These are phyloP conservation scores for Microtus pennsylvanicus DNA, from an alignment of 2,113 vertebrate genomes.

Conservation along the genomic window DNA sequence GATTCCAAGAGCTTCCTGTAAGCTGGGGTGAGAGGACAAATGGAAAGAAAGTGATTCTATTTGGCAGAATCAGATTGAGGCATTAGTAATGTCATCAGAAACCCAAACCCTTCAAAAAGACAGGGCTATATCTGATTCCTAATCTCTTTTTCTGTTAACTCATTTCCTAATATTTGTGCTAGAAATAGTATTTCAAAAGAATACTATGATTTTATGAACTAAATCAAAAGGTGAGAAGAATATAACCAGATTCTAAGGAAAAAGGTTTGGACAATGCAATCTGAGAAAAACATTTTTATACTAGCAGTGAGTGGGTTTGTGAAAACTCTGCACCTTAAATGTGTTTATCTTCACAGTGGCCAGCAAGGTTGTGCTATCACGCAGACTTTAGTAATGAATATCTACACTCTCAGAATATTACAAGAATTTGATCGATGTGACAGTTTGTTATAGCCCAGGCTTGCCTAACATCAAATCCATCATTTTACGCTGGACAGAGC, in stretches of 20 bases:
- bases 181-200: slow-evolving; percentile 25
- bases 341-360: neutral
- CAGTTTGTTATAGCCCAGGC: neutral
- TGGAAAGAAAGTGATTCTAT: neutral
- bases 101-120: neutral
- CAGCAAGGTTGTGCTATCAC: neutral
- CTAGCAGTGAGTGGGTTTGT: neutral
- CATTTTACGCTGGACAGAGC: neutral
- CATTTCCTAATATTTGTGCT: slow-evolving; percentile 39
- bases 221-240: slow-evolving; percentile 44
- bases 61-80: slow-evolving; percentile 8
- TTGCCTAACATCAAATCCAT: slow-evolving; percentile 6
- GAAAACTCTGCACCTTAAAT: neutral
- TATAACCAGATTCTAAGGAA: slow-evolving; percentile 8
- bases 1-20: neutral
- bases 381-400: slow-evolving; percentile 23
- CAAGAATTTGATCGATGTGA: slow-evolving; percentile 25
- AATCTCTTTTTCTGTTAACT: slow-evolving; percentile 16
- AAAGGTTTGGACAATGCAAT: neutral
- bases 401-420: slow-evolving; percentile 23
- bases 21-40: neutral
- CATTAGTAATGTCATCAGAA: neutral
- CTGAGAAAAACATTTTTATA: neutral
- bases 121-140: neutral
- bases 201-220: slow-evolving; percentile 32